These are phyloP conservation scores for Masticophis lateralis DNA, from an alignment of 2,797 vertebrate species.

Conservation along the genomic window DNA sequence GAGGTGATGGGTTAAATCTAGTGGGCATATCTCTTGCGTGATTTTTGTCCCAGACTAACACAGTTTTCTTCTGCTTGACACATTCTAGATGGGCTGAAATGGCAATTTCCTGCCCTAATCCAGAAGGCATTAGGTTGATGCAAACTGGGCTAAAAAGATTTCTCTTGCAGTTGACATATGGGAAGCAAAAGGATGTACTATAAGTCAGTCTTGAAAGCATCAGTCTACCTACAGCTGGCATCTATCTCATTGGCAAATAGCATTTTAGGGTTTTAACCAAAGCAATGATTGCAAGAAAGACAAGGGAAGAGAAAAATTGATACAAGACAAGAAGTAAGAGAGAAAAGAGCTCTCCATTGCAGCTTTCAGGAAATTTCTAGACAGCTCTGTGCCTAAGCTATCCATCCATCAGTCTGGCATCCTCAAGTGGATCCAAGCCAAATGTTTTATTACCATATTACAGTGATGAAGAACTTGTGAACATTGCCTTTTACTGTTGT, in stretches of 20 bases:
- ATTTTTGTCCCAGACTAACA: background rate
- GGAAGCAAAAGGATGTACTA: background rate
- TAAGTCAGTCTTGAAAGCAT: constrained; percentile 33
- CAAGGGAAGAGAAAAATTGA: background rate
- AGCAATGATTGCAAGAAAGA: background rate
- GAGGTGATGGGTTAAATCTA: background rate
- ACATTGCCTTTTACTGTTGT: background rate
- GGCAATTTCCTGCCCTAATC: background rate
- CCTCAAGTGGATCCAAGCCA: background rate
- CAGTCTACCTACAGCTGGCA: constrained; percentile 23
- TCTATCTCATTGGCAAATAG: constrained; percentile 36
- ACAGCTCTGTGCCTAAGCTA: background rate
- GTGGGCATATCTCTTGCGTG: background rate
- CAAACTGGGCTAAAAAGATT: background rate
- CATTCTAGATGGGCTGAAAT: background rate
- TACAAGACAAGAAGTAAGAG: background rate
- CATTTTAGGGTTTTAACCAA: constrained; percentile 22
- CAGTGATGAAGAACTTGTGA: background rate
- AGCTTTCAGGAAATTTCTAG: rapidly evolving
- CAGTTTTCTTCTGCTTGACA: background rate
- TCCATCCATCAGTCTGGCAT: background rate
- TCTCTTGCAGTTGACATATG: background rate
- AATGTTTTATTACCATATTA: background rate
- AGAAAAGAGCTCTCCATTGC: rapidly evolving
- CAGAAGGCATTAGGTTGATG: background rate